Percentiles rank a stretch among this genome's conserved stretches.
These are phyloP conservation scores for Myopa testacea DNA, from an alignment of 2,888 invertebrate genomes.

Conservation along the genomic window DNA sequence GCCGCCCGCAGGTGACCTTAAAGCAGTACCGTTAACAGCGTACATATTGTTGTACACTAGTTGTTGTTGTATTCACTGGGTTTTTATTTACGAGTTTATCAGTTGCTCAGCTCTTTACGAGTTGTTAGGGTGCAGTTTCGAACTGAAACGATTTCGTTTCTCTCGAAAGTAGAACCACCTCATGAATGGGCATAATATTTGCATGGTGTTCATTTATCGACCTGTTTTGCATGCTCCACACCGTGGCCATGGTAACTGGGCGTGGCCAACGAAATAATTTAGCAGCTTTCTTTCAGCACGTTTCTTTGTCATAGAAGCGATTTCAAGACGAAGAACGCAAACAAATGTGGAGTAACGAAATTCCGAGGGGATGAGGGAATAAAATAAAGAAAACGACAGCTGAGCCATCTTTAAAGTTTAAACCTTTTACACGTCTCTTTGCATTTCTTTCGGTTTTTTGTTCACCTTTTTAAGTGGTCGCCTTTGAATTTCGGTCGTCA, in stretches of 20 bases:
- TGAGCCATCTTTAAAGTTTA: too few relatives aligned
- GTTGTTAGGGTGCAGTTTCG: conserved; percentile 4
- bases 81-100: conserved; percentile 19
- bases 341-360: not conserved
- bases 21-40: conserved; percentile 19
- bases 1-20: not conserved
- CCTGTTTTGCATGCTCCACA: conserved; percentile 1
- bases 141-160: not conserved
- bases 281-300: not conserved
- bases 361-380: not conserved
- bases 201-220: not conserved
- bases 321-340: not conserved
- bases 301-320: conserved; percentile 9
- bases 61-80: not conserved
- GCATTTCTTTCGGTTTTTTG: too few relatives aligned
- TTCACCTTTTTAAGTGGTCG: too few relatives aligned
- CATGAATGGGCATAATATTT: not conserved
- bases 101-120: not conserved
- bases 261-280: conserved; percentile 3
- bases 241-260: not conserved
- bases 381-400: not conserved
- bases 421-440: too few relatives aligned
- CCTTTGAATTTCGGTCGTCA: too few relatives aligned
- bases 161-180: not conserved
- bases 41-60: not conserved